Conservation (phyloP, 2,797 vertebrate genomes). For the Pseudomugil gertrudae region DNA sequence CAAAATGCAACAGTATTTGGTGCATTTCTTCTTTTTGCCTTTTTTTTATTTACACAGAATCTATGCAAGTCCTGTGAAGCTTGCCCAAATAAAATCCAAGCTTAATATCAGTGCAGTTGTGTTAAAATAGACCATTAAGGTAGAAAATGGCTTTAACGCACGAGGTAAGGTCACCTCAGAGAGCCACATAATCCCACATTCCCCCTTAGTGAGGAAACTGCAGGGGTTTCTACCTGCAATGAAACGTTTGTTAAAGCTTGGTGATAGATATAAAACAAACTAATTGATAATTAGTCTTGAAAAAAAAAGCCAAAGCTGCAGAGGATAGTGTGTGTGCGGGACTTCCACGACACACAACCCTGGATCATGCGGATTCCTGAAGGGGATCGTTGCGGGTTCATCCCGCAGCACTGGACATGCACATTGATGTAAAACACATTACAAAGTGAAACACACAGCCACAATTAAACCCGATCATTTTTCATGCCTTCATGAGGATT, state of each 20-base stretch:
- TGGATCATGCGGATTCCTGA: conserved; percentile 37
- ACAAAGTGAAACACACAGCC: neutral
- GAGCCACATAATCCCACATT: neutral
- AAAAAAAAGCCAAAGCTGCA: conserved; percentile 2
- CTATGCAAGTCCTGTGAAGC: neutral
- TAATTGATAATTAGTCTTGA: neutral
- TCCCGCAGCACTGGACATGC: conserved; percentile 15
- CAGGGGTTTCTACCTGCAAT: conserved; percentile 30
- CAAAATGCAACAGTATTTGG: neutral
- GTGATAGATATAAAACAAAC: neutral
- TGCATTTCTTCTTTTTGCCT: neutral
- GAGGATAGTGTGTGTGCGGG: neutral
- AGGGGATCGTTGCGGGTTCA: neutral
- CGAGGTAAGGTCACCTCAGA: conserved; percentile 29
- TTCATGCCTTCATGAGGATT: neutral
- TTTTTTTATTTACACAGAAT: too few relatives aligned
- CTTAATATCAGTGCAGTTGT: neutral
- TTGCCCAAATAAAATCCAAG: neutral
- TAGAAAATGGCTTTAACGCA: neutral
- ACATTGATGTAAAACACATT: conserved; percentile 9
- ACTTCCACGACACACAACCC: conserved; percentile 27
- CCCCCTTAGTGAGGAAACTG: neutral
- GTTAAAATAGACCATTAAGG: neutral
- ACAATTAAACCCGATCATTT: neutral
- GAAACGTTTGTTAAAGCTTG: neutral